Conservation (phyloP, 2,113 vertebrate genomes). For the Marmota monax region DNA sequence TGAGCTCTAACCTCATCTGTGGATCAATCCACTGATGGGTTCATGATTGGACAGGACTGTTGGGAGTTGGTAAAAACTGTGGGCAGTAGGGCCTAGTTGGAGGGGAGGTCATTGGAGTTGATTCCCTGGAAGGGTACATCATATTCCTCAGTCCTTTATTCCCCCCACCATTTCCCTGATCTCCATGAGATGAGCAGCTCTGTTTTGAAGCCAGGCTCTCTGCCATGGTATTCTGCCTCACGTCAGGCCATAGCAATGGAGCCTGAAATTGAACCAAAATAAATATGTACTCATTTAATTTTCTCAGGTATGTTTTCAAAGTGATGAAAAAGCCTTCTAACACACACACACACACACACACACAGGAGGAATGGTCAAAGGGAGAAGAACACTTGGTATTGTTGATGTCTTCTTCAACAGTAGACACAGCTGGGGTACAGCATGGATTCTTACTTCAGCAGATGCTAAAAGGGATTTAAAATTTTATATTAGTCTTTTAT, state of each 20-base stretch:
- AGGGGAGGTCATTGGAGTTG: background rate
- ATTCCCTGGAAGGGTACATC: background rate
- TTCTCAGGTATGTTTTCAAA: background rate
- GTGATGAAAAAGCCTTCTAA: background rate
- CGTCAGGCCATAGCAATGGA: background rate
- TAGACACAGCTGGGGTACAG: rapidly evolving
- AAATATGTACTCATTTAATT: background rate
- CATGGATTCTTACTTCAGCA: background rate
- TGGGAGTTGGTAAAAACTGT: background rate
- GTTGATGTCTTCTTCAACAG: background rate
- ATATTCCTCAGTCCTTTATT: background rate
- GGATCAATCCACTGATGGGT: background rate
- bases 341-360: background rate
- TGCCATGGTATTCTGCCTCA: background rate
- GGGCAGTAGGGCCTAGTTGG: no score
- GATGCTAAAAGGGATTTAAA: background rate
- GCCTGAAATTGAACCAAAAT: background rate
- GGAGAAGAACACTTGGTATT: background rate
- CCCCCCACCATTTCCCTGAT: background rate
- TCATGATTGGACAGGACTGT: background rate
- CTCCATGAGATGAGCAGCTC: background rate
- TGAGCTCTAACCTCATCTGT: background rate
- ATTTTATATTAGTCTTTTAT: background rate
- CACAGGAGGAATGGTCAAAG: background rate
- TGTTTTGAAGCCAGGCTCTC: background rate